phyloP scores from a whole-genome alignment of 1,140 invertebrate species.

The Myzus persicae region DNA sequence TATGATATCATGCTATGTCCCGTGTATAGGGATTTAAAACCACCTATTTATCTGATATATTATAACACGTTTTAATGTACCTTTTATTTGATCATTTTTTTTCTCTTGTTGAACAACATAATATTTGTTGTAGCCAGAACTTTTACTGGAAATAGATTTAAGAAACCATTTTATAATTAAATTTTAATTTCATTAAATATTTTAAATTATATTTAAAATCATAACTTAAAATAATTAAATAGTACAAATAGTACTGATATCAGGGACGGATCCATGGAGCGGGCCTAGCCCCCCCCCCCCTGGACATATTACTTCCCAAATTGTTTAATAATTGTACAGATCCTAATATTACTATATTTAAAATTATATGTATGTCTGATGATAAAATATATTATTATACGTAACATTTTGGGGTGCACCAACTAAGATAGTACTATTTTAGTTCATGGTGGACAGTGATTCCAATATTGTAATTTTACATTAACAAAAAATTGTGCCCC shows the following conservation, averaged over 20 bases:
- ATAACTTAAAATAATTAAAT: neutral
- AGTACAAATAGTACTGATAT: neutral
- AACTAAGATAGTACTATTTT: no score
- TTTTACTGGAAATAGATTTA: neutral
- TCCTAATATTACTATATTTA: no score
- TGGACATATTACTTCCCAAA: no score
- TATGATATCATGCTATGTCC: neutral
- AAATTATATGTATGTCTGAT: no score
- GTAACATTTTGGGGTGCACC: no score
- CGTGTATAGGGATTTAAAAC: neutral
- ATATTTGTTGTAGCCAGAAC: neutral
- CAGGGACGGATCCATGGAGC: no score
- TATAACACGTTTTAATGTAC: neutral
- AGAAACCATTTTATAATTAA: neutral
- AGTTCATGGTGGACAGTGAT: no score
- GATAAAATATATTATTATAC: no score
- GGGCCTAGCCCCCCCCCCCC: no score
- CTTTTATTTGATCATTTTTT: neutral
- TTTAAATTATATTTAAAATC: neutral
- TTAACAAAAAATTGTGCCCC: no score
- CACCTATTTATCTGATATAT: neutral
- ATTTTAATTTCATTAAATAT: neutral
- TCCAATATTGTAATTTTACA: no score
- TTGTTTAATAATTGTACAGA: no score
- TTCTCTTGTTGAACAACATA: neutral